A percentile compares a stretch with the other conserved stretches of the same genome.
These are phyloP conservation scores for Cheilosia scutellata DNA, from an alignment of 2,888 invertebrate species.

Conservation along the genomic window DNA sequence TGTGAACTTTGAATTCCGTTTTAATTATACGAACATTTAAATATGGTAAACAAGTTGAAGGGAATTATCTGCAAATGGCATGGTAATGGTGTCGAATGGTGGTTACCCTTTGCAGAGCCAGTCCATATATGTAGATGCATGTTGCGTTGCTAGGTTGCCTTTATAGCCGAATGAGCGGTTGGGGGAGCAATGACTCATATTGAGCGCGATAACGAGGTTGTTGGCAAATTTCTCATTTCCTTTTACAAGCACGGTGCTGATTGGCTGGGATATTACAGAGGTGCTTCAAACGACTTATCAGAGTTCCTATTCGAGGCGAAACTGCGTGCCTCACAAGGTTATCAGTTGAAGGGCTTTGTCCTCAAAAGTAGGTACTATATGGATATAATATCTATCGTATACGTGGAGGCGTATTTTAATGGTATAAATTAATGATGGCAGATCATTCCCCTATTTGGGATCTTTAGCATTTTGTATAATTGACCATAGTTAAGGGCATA, in stretches of 20 bases:
- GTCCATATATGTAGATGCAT: slow-evolving; percentile 17
- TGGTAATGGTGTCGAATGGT: slow-evolving; percentile 54
- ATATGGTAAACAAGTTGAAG: slow-evolving; percentile 66
- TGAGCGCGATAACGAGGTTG: slow-evolving; percentile 52
- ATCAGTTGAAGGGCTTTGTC: too few species aligned
- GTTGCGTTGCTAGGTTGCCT: slow-evolving; percentile 1
- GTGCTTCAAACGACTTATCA: background rate
- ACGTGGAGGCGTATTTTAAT: background rate
- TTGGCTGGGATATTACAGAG: background rate
- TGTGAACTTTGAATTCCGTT: slow-evolving; percentile 73
- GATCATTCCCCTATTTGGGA: too few species aligned
- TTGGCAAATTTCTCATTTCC: slow-evolving; percentile 3
- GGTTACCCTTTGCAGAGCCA: slow-evolving; percentile 39
- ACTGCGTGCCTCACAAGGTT: too few species aligned
- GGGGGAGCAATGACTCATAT: slow-evolving; percentile 56
- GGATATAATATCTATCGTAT: background rate
- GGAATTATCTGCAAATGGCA: slow-evolving; percentile 67
- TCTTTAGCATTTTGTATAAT: too few species aligned
- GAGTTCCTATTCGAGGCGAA: too few species aligned
- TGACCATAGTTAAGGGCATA: too few species aligned
- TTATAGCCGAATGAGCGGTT: background rate
- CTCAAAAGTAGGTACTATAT: background rate
- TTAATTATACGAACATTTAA: slow-evolving; percentile 73
- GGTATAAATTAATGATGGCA: background rate
- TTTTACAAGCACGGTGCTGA: background rate